phyloP scores from a whole-genome alignment of 2,797 vertebrate genomes.

The Eremophila alpestris region DNA sequence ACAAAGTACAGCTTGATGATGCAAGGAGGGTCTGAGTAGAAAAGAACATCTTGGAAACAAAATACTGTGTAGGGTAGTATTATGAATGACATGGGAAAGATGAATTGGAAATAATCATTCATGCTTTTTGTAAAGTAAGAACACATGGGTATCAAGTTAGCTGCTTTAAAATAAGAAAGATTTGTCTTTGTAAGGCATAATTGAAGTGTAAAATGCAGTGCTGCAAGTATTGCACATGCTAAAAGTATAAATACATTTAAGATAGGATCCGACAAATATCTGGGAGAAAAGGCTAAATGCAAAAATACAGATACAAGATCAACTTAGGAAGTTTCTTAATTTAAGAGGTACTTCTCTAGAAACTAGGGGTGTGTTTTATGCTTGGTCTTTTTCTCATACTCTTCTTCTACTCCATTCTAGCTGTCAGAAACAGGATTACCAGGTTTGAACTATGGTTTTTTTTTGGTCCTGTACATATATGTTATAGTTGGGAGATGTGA shows the following conservation, averaged over 20 bases:
- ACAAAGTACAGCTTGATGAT: neutral
- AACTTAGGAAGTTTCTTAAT: neutral
- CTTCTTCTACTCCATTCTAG: neutral
- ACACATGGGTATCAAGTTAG: neutral
- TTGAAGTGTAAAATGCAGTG: neutral
- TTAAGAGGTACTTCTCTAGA: neutral
- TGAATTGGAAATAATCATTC: neutral
- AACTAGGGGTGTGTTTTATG: neutral
- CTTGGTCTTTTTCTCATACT: neutral
- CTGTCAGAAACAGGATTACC: neutral
- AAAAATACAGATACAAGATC: neutral
- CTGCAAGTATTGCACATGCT: neutral
- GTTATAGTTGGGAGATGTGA: neutral
- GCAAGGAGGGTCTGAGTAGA: neutral
- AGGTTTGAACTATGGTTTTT: neutral
- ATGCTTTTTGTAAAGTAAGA: neutral
- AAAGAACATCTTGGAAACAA: neutral
- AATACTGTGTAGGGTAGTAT: neutral
- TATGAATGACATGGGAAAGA: neutral
- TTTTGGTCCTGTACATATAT: neutral
- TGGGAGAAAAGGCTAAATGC: neutral
- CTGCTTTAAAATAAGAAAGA: neutral
- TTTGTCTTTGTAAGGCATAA: neutral
- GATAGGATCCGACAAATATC: neutral
- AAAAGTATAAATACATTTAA: neutral